These are phyloP conservation scores for Abrostola triplasia DNA, from an alignment of 2,888 invertebrate species.

Conservation along the genomic window DNA sequence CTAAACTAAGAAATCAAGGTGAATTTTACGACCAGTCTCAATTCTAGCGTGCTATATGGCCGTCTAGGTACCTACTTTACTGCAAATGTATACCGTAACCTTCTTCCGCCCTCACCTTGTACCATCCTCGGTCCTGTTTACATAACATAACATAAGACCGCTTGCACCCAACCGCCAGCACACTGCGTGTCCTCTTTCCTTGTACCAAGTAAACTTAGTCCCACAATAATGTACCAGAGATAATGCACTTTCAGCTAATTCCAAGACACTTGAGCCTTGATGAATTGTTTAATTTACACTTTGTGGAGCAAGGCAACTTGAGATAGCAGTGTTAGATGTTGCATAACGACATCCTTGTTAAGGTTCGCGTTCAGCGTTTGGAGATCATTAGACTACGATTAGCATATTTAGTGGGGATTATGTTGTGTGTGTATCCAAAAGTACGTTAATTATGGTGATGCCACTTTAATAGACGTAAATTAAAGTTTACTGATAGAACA, in stretches of 20 bases:
- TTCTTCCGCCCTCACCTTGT: conserved; percentile 11
- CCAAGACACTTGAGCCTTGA: conserved; percentile 61
- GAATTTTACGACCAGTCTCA: no score
- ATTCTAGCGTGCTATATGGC: neutral
- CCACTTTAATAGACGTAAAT: neutral
- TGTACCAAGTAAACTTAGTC: conserved; percentile 67
- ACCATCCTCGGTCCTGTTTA: conserved; percentile 52
- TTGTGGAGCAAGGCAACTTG: conserved; percentile 42
- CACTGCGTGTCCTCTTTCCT: conserved; percentile 69
- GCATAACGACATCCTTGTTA: conserved; percentile 51
- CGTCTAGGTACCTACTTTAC: neutral
- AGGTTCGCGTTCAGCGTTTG: conserved; percentile 28
- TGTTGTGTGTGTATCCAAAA: conserved; percentile 14
- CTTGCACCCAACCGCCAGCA: conserved; percentile 61
- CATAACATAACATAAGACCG: conserved; percentile 62
- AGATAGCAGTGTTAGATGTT: conserved; percentile 48
- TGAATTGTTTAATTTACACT: conserved; percentile 61
- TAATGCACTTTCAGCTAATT: conserved; percentile 64
- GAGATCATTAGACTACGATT: conserved; percentile 48
- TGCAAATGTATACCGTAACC: neutral
- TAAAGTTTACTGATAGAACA: neutral
- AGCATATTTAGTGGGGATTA: conserved; percentile 34
- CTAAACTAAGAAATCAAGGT: no score
- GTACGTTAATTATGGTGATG: neutral
- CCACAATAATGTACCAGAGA: conserved; percentile 61